Base-by-base conservation (phyloP, 2,888 invertebrate species). In the Limenitis camilla region DNA sequence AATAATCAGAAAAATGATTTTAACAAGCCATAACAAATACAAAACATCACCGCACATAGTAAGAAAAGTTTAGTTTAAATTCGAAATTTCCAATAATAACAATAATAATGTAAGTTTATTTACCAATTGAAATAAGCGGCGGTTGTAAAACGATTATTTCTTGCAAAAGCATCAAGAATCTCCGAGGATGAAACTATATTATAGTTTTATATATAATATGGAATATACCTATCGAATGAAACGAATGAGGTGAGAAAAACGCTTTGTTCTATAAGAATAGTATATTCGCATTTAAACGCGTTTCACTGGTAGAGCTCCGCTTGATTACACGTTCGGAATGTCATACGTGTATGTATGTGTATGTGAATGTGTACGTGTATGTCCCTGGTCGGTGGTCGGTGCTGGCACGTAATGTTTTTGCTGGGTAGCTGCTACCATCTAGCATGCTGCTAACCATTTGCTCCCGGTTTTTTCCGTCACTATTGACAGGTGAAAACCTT, bases 311-410 rank as follows among this genome's bases (percentile, higher is more conserved):
- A 30, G 33, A 38, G 41, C 40, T 36, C 63, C 76, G 81, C 82
- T 74, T 72, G 74, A 84, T 78, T 76, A 71, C 69, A 51, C 62
- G 40, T 58, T 40, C 36, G 81, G 83, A 78, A 84, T 85, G 81
- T 70, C 67, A 75, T 70, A 73, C 70, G n/a, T n/a, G n/a, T n/a
- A n/a, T n/a, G n/a, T n/a, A n/a, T n/a, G 3, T 19, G 19, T 19
- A 19, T 19, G 19, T 19, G 19, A 2, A 19, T 19, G 19, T 19
- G 19, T 2, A 19, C 3, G 19, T 19, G 3, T 19, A 19, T 55
- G 73, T 73, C 63, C 65, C 64, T 60, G 66, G 66, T 39, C 56
- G 58, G 19, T 19, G 19, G 19, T 19, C 19, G 19, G 19, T 19
- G 19, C 19, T 19, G 19, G 53, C 40, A 47, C 35, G 39, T 58